Evolutionary conservation across 1,140 invertebrate species (phyloP).

Genomic region (Neodiprion lecontei): DNA sequence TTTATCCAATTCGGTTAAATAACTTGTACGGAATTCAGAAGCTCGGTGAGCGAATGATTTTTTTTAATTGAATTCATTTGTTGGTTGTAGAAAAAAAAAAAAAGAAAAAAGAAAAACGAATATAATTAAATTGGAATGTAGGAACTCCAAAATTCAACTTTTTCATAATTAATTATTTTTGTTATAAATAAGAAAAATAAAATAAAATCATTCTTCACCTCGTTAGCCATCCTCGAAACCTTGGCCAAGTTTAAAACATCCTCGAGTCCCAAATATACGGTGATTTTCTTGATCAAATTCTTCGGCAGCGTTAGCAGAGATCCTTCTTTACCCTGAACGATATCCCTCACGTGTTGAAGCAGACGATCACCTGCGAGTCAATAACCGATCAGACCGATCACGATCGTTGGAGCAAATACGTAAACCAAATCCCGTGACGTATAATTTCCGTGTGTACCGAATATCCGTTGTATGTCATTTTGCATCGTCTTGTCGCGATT

Average conservation of each 20-base stretch:
- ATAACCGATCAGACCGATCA: neutral
- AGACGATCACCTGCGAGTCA: slow-evolving; percentile 32
- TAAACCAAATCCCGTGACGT: slow-evolving; percentile 9
- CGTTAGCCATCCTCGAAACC: slow-evolving; percentile 46
- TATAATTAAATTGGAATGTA: too few relatives aligned
- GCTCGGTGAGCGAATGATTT: too few relatives aligned
- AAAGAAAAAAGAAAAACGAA: too few relatives aligned
- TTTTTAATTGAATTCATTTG: too few relatives aligned
- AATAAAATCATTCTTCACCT: slow-evolving; percentile 40
- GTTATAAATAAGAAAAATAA: neutral
- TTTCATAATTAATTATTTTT: too few relatives aligned
- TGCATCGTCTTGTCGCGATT: slow-evolving; percentile 43
- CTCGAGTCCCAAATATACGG: slow-evolving; percentile 39
- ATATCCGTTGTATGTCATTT: slow-evolving; percentile 48
- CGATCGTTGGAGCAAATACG: slow-evolving; percentile 2
- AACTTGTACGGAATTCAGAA: too few relatives aligned
- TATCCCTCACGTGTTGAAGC: slow-evolving; percentile 33
- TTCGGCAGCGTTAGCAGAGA: slow-evolving; percentile 41
- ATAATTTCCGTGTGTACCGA: slow-evolving; percentile 39
- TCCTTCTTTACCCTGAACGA: slow-evolving; percentile 27
- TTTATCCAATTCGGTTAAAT: too few relatives aligned
- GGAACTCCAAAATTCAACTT: too few relatives aligned
- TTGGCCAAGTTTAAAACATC: slow-evolving; percentile 49
- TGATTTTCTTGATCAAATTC: slow-evolving; percentile 37
- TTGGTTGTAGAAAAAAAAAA: too few relatives aligned